Conservation (phyloP, 2,888 invertebrate species). For the Lobophora halterata region DNA sequence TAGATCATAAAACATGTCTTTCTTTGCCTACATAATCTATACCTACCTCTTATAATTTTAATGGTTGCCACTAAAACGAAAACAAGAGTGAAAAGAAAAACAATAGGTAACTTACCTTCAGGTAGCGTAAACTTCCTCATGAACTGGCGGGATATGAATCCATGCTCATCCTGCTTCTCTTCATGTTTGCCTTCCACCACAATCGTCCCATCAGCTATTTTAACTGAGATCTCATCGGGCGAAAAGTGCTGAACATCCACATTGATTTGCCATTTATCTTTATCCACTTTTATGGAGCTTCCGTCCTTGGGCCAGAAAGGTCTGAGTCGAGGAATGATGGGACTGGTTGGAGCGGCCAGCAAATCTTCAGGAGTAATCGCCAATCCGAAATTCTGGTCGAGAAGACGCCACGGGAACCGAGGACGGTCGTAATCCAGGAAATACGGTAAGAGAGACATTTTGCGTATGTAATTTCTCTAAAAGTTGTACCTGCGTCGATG, state of each 20-base stretch:
- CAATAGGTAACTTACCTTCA: no score
- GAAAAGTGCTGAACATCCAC: conserved; percentile 89
- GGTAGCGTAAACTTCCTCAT: conserved; percentile 85
- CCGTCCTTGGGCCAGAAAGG: conserved; percentile 68
- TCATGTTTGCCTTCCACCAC: conserved; percentile 90
- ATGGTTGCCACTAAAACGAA: no score
- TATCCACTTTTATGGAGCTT: conserved; percentile 74
- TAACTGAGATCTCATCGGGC: conserved; percentile 88
- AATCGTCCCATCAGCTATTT: conserved; percentile 84
- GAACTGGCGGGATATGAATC: conserved; percentile 87
- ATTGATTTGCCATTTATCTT: conserved; percentile 83
- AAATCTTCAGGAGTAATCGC: conserved; percentile 67
- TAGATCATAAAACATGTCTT: no score
- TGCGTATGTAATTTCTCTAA: conserved; percentile 3
- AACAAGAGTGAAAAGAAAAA: no score
- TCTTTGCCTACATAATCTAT: no score
- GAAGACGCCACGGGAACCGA: conserved; percentile 60
- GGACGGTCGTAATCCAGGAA: conserved; percentile 59
- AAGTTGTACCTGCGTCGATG: background rate
- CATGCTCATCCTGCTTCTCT: conserved; percentile 88
- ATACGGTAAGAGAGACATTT: conserved; percentile 61
- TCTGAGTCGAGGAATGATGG: conserved; percentile 45
- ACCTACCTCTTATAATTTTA: no score
- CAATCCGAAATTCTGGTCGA: conserved; percentile 70
- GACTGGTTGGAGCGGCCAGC: conserved; percentile 46